These are phyloP conservation scores for Cotesia congregata DNA, from an alignment of 2,888 invertebrate genomes.

Conservation along the genomic window DNA sequence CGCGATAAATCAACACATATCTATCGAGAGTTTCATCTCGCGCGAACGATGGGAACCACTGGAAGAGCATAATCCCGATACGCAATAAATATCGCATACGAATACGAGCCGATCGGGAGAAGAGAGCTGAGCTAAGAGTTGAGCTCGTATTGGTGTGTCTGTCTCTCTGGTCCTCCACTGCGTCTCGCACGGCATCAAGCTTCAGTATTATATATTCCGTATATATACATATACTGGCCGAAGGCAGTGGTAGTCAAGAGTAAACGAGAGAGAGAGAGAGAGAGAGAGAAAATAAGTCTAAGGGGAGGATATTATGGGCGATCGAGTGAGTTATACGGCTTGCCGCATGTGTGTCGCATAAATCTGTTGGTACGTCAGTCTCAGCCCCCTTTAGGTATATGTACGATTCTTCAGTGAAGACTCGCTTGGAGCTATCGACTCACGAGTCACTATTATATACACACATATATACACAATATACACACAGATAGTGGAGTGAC, in stretches of 20 bases:
- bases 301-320: slow-evolving; percentile 68
- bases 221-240: not conserved
- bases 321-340: slow-evolving; percentile 69
- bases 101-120: slow-evolving; percentile 43
- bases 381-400: slow-evolving; percentile 54
- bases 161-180: slow-evolving; percentile 58
- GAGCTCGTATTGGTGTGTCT: slow-evolving; percentile 58
- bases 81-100: slow-evolving; percentile 63
- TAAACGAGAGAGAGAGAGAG: slow-evolving; percentile 59
- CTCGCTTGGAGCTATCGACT: slow-evolving; percentile 43
- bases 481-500: slow-evolving; percentile 14
- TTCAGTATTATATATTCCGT: slow-evolving; percentile 7
- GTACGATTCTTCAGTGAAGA: slow-evolving; percentile 25
- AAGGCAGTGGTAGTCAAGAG: slow-evolving; percentile 64
- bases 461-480: not conserved
- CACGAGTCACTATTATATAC: slow-evolving; percentile 10
- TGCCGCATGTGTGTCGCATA: slow-evolving; percentile 70
- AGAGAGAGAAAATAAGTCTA: slow-evolving; percentile 57
- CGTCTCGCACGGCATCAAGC: slow-evolving; percentile 33
- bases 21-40: slow-evolving; percentile 36
- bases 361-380: slow-evolving; percentile 67
- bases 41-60: slow-evolving; percentile 40
- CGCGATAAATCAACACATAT: slow-evolving; percentile 35
- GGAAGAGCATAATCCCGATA: slow-evolving; percentile 63
- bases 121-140: not conserved